Conservation (phyloP, 2,797 vertebrate species). For the Capromys pilorides region DNA sequence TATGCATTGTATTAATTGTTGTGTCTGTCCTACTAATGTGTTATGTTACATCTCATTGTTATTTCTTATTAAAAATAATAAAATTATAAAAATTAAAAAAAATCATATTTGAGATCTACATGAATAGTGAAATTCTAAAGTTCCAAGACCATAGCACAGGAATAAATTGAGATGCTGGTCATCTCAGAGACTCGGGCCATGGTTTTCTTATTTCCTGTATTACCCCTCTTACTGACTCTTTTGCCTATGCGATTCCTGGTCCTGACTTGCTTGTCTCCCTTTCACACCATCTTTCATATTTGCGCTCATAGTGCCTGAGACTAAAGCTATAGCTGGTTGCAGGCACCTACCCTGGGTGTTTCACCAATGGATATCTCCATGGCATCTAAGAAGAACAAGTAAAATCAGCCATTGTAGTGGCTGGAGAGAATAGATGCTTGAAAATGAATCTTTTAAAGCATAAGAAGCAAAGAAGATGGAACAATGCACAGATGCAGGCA, state of each 20-base stretch:
- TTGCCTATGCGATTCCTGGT: not conserved
- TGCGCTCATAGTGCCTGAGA: not conserved
- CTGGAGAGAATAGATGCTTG: not conserved
- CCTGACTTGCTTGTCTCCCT: not conserved
- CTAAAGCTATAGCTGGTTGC: not conserved
- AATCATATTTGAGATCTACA: not conserved
- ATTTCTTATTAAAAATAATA: no score
- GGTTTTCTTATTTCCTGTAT: rapidly evolving
- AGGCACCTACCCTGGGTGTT: not conserved
- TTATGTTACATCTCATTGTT: no score
- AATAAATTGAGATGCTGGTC: not conserved
- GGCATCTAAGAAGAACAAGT: not conserved
- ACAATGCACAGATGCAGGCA: not conserved
- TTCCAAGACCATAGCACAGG: not conserved
- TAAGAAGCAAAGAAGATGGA: not conserved
- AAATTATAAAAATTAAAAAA: not conserved
- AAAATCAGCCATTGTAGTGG: not conserved
- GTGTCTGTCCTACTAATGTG: no score
- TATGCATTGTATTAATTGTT: no score
- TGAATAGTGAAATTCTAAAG: not conserved
- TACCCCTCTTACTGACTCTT: no score
- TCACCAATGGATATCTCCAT: not conserved
- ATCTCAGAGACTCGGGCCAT: not conserved
- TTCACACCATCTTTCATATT: not conserved
- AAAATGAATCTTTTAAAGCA: not conserved